These are phyloP conservation scores for Smittia sp. DNA, from an alignment of 2,888 invertebrate genomes.

Conservation along the genomic window DNA sequence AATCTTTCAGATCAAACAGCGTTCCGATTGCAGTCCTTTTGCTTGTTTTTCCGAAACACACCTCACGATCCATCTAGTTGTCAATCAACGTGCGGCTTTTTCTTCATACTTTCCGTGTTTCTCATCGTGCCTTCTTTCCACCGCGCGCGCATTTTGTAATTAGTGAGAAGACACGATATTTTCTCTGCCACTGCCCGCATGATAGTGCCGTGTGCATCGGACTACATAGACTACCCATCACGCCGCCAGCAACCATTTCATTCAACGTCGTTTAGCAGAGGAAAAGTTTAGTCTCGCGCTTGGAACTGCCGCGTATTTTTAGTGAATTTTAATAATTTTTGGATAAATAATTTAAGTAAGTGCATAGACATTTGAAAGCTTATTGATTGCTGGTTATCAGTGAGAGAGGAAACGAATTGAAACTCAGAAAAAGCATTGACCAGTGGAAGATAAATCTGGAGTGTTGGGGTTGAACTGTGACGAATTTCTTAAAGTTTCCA, in stretches of 20 bases:
- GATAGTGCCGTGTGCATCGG: slow-evolving; percentile 61
- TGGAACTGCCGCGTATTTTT: not conserved
- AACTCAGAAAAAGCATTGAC: not conserved
- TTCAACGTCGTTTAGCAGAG: slow-evolving; percentile 51
- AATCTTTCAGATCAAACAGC: too few relatives aligned
- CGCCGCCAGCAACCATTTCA: slow-evolving; percentile 56
- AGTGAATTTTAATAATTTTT: slow-evolving; percentile 20
- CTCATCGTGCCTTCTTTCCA: not conserved
- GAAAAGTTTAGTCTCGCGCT: slow-evolving; percentile 9
- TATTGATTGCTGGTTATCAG: not conserved
- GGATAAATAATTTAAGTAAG: slow-evolving; percentile 3
- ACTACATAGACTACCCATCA: slow-evolving; percentile 60
- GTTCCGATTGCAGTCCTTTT: too few relatives aligned
- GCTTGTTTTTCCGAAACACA: too few relatives aligned
- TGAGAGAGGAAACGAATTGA: not conserved
- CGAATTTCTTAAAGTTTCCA: not conserved
- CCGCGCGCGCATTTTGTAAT: not conserved
- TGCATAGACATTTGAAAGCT: not conserved
- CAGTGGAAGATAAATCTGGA: too few relatives aligned
- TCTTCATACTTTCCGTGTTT: not conserved
- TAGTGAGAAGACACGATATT: slow-evolving; percentile 2
- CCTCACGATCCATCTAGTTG: not conserved
- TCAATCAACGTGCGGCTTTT: slow-evolving; percentile 6
- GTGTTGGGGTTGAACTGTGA: not conserved
- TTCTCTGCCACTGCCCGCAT: not conserved